A percentile compares a stretch with the other conserved stretches of the same genome.
These are phyloP conservation scores for Neogobius melanostomus DNA, from an alignment of 2,113 vertebrate genomes.

Conservation along the genomic window DNA sequence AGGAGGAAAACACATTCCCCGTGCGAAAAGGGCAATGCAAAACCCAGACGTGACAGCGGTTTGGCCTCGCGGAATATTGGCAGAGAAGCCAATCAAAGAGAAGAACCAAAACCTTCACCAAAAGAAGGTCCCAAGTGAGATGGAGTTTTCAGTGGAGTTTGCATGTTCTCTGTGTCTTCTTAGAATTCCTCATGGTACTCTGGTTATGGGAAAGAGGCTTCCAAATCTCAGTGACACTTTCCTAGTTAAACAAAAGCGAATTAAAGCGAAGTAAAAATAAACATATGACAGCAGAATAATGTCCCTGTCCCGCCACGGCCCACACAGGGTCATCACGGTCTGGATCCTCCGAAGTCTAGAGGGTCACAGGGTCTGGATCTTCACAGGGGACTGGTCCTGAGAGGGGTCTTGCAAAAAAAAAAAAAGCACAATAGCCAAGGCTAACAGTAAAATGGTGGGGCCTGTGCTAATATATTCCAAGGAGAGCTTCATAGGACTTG, in stretches of 20 bases:
- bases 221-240: no score
- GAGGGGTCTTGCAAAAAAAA: conserved; percentile 35
- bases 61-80: background rate
- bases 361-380: conserved; percentile 27
- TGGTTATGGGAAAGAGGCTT: no score
- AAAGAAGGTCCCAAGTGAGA: background rate
- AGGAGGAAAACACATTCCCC: no score
- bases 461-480: conserved; percentile 69
- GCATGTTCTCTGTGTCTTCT: background rate
- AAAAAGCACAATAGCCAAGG: conserved; percentile 52
- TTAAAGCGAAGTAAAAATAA: no score
- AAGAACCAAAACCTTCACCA: background rate
- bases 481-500: conserved; percentile 67
- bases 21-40: no score
- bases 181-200: background rate
- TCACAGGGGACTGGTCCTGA: conserved; percentile 45
- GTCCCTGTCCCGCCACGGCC: background rate
- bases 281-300: no score
- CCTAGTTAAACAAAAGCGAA: no score
- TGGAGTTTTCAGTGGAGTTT: background rate
- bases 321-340: background rate
- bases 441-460: conserved; percentile 58
- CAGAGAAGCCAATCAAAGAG: background rate
- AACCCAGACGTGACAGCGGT: no score
- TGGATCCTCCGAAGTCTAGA: conserved; percentile 5